These are phyloP conservation scores for Andrena hattorfiana DNA, from an alignment of 2,888 invertebrate genomes.

Conservation along the genomic window DNA sequence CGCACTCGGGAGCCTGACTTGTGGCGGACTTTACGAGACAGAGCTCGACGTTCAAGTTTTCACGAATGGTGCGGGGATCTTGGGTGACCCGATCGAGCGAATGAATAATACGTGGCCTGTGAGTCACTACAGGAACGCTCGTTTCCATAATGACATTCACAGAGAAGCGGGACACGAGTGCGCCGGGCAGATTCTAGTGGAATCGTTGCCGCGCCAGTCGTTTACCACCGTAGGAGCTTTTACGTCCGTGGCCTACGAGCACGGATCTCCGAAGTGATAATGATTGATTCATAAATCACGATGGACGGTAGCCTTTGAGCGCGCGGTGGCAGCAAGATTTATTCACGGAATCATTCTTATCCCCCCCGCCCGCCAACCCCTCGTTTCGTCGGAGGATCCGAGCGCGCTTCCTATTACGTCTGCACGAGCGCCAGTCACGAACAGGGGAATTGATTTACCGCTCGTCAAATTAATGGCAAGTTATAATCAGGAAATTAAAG, in stretches of 20 bases:
- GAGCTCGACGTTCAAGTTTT: not conserved
- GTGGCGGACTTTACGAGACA: not conserved
- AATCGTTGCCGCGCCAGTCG: conserved; percentile 19
- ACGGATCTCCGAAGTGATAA: conserved; percentile 54
- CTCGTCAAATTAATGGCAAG: conserved; percentile 54
- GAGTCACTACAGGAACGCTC: conserved; percentile 38
- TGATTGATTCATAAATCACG: conserved; percentile 63
- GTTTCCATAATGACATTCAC: conserved; percentile 49
- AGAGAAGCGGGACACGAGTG: conserved; percentile 23
- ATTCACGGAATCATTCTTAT: conserved; percentile 49
- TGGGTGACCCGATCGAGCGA: conserved; percentile 4
- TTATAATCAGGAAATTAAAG: conserved; percentile 50
- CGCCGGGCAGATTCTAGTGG: conserved; percentile 18
- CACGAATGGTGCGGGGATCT: conserved; percentile 12
- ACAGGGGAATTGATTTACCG: conserved; percentile 51
- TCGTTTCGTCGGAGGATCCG: conserved; percentile 23
- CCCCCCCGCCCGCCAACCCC: not conserved
- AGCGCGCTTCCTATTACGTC: conserved; percentile 48
- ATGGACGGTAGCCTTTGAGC: conserved; percentile 24
- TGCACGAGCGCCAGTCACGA: conserved; percentile 39
- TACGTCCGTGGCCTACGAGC: conserved; percentile 8
- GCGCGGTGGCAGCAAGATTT: conserved; percentile 56
- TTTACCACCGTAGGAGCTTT: conserved; percentile 12
- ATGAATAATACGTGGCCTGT: conserved; percentile 48
- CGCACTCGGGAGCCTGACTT: not conserved